Conservation (phyloP, 1,140 invertebrate species). For the Sinella curviseta region DNA sequence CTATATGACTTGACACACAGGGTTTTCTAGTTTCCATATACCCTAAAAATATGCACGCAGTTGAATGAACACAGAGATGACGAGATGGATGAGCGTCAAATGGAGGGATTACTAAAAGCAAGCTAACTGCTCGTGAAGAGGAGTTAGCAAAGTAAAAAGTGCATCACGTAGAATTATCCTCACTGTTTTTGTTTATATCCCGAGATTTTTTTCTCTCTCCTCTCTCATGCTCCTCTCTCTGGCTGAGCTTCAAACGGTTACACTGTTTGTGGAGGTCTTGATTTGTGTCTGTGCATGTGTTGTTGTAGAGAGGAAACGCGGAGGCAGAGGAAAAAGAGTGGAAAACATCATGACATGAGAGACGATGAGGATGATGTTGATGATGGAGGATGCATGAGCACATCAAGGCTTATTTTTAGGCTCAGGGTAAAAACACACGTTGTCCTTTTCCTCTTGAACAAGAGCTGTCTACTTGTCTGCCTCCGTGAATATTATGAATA, state of each 20-base stretch:
- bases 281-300: no score
- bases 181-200: neutral
- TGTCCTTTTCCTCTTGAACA: neutral
- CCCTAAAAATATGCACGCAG: neutral
- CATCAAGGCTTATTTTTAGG: slow-evolving; percentile 41
- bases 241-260: neutral
- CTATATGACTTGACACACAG: neutral
- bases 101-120: neutral
- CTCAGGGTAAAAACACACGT: slow-evolving; percentile 41
- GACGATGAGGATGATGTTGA: neutral
- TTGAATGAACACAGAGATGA: slow-evolving; percentile 2
- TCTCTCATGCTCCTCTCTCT: neutral
- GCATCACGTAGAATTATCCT: neutral
- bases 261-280: neutral
- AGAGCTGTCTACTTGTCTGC: neutral
- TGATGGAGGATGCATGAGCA: neutral
- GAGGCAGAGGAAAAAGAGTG: neutral
- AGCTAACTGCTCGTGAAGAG: neutral
- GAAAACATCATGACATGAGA: neutral
- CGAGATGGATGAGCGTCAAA: neutral
- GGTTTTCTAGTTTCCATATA: no score
- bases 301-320: neutral
- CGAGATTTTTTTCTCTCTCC: neutral
- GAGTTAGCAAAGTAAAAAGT: neutral
- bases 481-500: no score